Evolutionary conservation across 2,888 invertebrate genomes (phyloP).

Genomic region (Ennomos erosarius): DNA sequence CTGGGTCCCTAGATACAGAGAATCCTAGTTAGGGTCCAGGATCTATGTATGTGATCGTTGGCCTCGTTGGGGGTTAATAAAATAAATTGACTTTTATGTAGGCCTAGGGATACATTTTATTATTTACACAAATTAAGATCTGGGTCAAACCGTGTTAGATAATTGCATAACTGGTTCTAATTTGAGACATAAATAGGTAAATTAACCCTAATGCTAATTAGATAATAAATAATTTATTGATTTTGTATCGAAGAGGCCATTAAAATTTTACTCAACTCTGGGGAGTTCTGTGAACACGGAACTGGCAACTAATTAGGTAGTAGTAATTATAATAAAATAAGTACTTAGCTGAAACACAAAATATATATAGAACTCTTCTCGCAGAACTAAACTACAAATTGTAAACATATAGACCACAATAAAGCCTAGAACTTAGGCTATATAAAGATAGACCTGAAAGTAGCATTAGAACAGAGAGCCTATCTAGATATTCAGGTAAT

Average conservation of each 20-base stretch:
- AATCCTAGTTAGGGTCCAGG: no score
- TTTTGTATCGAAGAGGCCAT: conserved; percentile 6
- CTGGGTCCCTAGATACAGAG: no score
- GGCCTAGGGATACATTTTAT: no score
- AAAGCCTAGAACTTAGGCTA: conserved; percentile 21
- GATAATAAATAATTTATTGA: conserved; percentile 25
- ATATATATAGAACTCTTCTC: no score
- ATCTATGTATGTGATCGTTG: no score
- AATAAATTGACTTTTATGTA: no score
- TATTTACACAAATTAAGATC: no score
- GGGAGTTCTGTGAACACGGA: conserved; percentile 3
- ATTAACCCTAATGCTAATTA: conserved; percentile 20
- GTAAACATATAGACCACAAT: neutral
- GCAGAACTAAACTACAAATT: conserved; percentile 17
- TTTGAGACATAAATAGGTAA: conserved; percentile 10
- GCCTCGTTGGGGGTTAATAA: no score
- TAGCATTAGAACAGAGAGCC: conserved; percentile 29
- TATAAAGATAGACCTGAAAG: conserved; percentile 19
- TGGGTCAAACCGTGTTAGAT: no score
- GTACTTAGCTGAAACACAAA: no score
- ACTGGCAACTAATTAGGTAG: neutral
- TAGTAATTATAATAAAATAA: no score
- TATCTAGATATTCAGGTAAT: conserved; percentile 31
- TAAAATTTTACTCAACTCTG: conserved; percentile 12
- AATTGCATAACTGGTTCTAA: neutral